A percentile compares a stretch with the other conserved stretches of the same genome.
Conservation (phyloP, 1,140 invertebrate genomes). For the Thaumatotibia leucotreta region DNA sequence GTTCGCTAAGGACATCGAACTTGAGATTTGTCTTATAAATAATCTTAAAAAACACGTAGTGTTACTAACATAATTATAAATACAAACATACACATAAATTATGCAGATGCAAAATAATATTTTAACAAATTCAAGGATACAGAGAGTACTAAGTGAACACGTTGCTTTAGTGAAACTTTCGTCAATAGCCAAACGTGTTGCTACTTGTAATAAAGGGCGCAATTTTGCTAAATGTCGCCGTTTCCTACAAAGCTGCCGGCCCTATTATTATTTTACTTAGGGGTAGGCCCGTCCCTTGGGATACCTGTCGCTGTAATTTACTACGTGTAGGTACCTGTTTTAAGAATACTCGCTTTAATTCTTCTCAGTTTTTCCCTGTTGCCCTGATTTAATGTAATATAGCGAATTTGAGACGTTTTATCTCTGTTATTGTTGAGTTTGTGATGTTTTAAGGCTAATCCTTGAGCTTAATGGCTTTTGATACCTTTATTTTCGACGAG, state of each 20-base stretch:
- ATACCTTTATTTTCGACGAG: not conserved
- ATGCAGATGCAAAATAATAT: too few relatives aligned
- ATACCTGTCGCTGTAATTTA: slow-evolving; percentile 69
- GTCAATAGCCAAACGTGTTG: not conserved
- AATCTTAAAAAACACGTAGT: too few relatives aligned
- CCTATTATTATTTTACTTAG: slow-evolving; percentile 72
- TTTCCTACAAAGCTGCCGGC: slow-evolving; percentile 45
- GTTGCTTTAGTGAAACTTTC: not conserved
- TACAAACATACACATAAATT: too few relatives aligned
- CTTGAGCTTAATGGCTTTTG: not conserved
- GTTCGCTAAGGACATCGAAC: too few relatives aligned
- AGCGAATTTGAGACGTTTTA: slow-evolving; percentile 23
- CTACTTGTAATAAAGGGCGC: slow-evolving; percentile 35
- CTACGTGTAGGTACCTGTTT: slow-evolving; percentile 45
- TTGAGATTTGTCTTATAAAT: too few relatives aligned
- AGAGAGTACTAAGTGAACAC: not conserved
- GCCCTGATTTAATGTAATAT: slow-evolving; percentile 41
- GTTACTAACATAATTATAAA: too few relatives aligned
- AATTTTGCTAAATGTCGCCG: slow-evolving; percentile 47
- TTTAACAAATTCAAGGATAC: too few relatives aligned
- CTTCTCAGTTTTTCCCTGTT: slow-evolving; percentile 38
- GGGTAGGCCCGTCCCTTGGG: slow-evolving; percentile 51
- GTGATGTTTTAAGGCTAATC: not conserved
- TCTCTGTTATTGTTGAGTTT: slow-evolving; percentile 12
- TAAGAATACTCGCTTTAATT: slow-evolving; percentile 42